Percentiles rank a stretch among this genome's conserved stretches.
phyloP scores from a whole-genome alignment of 2,113 vertebrate species.

The Protobothrops flavoviridis region DNA sequence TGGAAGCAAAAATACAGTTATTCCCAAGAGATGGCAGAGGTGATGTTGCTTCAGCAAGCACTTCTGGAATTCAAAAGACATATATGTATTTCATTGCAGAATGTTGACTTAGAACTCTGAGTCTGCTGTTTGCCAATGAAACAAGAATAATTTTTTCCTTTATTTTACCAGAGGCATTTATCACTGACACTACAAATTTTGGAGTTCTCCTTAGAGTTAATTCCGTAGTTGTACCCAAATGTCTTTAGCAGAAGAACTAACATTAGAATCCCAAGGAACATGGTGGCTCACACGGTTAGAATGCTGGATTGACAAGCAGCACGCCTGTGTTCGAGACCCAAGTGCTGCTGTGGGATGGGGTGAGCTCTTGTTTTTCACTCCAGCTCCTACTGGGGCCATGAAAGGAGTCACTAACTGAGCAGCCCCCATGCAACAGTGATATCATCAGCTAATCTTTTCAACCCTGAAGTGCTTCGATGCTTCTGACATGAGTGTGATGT shows the following conservation, averaged over 20 bases:
- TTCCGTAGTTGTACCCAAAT: constrained; percentile 1
- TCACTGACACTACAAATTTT: background rate
- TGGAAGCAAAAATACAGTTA: background rate
- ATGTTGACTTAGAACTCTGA: background rate
- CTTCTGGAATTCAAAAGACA: background rate
- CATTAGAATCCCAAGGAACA: constrained; percentile 33
- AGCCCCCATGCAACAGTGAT: background rate
- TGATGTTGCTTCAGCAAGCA: background rate
- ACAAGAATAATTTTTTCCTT: background rate
- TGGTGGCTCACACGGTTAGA: background rate
- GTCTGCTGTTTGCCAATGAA: background rate
- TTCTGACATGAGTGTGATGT: background rate
- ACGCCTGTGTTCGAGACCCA: background rate
- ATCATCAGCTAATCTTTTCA: background rate
- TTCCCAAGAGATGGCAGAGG: background rate
- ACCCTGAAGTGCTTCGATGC: background rate
- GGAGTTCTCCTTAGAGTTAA: constrained; percentile 27
- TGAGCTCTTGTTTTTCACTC: background rate
- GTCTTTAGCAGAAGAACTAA: constrained; percentile 8
- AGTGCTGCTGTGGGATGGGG: background rate
- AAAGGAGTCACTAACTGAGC: background rate
- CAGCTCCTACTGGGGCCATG: background rate
- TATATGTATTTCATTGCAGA: background rate
- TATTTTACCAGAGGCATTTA: constrained; percentile 21
- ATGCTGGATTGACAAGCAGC: background rate